Conservation (phyloP, 92 coral and sea anemone species). For the Isaurus tuberculatus region DNA sequence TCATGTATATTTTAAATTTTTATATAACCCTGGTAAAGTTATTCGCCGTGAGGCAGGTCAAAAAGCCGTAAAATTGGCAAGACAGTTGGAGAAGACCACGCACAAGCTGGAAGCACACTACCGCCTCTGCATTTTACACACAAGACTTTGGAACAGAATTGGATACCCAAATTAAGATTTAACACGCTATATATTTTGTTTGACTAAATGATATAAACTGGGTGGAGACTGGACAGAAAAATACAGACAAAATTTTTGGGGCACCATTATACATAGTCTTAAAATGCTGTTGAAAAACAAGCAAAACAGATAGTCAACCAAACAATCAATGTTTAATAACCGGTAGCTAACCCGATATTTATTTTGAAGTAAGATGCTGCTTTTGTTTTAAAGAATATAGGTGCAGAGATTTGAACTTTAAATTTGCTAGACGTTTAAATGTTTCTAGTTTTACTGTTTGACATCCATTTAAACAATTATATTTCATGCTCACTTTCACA, state of each 20-base stretch:
- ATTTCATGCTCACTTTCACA: background rate
- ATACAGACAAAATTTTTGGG: background rate
- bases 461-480: background rate
- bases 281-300: background rate
- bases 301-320: background rate
- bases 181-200: too few species aligned
- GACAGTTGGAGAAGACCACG: slow-evolving; percentile 40
- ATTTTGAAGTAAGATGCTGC: background rate
- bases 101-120: slow-evolving; percentile 48
- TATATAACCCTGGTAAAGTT: too few species aligned
- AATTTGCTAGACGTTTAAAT: too few species aligned
- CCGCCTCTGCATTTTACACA: slow-evolving; percentile 16
- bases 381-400: background rate
- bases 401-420: background rate
- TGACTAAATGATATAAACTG: background rate
- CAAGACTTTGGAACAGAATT: background rate
- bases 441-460: background rate
- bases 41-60: slow-evolving; percentile 27
- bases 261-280: background rate
- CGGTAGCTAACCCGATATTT: background rate
- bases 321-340: background rate
- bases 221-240: background rate
- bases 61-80: slow-evolving; percentile 40
- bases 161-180: too few species aligned
- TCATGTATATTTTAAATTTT: too few species aligned